A percentile compares a stretch with the other conserved stretches of the same genome.
These are phyloP conservation scores for Heloderma charlesbogerti DNA, from an alignment of 2,113 vertebrate genomes.

Conservation along the genomic window DNA sequence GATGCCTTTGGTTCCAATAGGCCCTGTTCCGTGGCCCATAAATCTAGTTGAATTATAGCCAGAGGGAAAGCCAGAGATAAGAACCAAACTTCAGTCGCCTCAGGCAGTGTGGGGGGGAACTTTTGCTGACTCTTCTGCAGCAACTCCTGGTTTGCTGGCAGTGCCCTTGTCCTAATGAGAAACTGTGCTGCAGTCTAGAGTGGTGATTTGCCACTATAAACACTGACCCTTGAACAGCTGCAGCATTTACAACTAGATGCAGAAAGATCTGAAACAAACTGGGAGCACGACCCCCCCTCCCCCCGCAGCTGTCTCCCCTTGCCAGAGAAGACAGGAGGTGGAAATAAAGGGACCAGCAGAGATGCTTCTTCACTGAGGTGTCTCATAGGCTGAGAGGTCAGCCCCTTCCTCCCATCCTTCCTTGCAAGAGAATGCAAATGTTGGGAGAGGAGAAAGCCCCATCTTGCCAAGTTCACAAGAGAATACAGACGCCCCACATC, in stretches of 20 bases:
- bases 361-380: too few species aligned
- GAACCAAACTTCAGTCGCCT: neutral
- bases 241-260: conserved; percentile 9
- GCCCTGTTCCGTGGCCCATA: neutral
- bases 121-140: neutral
- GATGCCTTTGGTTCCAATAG: neutral
- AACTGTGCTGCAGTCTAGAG: neutral
- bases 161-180: neutral
- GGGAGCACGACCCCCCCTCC: neutral
- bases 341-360: neutral
- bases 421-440: neutral
- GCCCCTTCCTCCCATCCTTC: neutral
- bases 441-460: neutral
- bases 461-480: neutral
- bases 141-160: neutral
- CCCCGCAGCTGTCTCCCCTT: neutral
- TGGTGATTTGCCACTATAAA: conserved; percentile 1
- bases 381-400: neutral
- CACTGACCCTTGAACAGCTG: conserved; percentile 3
- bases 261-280: conserved; percentile 1
- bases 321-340: neutral
- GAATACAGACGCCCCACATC: neutral
- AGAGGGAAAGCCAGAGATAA: conserved; percentile 11
- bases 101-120: neutral
- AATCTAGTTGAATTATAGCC: neutral